A percentile compares a stretch with the other conserved stretches of the same genome.
phyloP scores from a whole-genome alignment of 2,797 vertebrate genomes.

The Orientallactaga sibirica region DNA sequence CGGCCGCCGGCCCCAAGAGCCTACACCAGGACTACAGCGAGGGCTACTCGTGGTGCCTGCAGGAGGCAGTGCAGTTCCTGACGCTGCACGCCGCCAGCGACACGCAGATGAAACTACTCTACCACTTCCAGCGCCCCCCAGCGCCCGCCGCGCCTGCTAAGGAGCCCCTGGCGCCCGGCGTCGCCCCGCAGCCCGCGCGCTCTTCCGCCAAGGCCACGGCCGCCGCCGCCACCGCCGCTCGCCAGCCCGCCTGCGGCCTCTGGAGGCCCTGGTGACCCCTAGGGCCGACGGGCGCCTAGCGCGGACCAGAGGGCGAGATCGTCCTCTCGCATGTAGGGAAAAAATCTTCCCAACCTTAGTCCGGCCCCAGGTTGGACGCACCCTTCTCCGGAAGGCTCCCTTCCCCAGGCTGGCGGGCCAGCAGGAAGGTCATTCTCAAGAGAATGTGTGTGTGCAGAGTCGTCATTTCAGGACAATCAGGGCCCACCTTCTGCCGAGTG shows the following conservation, averaged over 20 bases:
- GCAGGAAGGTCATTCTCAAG: conserved; percentile 78
- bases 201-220: conserved; percentile 81
- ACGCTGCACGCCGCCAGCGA: conserved; percentile 89
- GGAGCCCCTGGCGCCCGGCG: conserved; percentile 73
- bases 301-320: conserved; percentile 59
- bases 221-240: conserved; percentile 55
- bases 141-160: not conserved
- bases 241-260: conserved; percentile 79
- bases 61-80: conserved; percentile 91
- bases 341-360: conserved; percentile 48
- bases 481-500: conserved; percentile 34
- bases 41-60: conserved; percentile 91
- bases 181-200: conserved; percentile 10
- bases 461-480: conserved; percentile 38
- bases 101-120: conserved; percentile 88
- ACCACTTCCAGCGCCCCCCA: conserved; percentile 89
- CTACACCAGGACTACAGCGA: conserved; percentile 84
- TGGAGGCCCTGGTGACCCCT: conserved; percentile 91
- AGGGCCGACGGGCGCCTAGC: not conserved
- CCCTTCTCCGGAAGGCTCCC: conserved; percentile 78
- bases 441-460: conserved; percentile 75
- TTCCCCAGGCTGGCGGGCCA: conserved; percentile 71
- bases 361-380: conserved; percentile 36
- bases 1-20: conserved; percentile 76
- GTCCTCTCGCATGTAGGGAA: conserved; percentile 76